Conservation (phyloP, 2,888 invertebrate species). For the Watsonalla cultraria region DNA sequence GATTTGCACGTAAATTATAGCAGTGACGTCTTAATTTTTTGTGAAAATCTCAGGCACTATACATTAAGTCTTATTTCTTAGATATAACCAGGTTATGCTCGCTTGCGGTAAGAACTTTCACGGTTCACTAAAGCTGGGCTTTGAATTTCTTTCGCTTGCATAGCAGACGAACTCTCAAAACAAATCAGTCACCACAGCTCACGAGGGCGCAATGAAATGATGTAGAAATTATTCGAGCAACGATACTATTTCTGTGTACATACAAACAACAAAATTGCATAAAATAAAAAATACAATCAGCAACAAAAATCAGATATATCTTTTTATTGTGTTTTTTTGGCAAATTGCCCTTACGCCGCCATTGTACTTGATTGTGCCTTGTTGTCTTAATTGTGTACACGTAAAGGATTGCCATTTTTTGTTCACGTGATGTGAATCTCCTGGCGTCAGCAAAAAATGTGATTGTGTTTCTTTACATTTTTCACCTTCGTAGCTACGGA, state of each 20-base stretch:
- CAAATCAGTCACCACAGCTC: too few species aligned
- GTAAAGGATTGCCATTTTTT: constrained; percentile 36
- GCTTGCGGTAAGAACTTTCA: too few species aligned
- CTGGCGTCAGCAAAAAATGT: constrained; percentile 2
- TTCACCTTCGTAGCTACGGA: neutral
- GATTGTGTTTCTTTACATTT: neutral
- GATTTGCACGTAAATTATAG: too few species aligned
- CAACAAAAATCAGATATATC: neutral
- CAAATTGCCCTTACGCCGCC: constrained; percentile 6
- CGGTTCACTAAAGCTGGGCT: too few species aligned
- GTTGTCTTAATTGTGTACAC: constrained; percentile 20
- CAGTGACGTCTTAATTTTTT: too few species aligned
- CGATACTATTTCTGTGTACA: neutral
- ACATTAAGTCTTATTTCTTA: too few species aligned
- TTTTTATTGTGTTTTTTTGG: neutral
- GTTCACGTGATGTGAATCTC: constrained; percentile 26
- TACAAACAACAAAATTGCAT: neutral
- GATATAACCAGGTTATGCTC: too few species aligned
- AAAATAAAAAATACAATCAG: neutral
- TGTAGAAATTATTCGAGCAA: too few species aligned
- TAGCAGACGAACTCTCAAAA: too few species aligned
- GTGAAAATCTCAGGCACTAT: too few species aligned
- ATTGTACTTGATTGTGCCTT: constrained; percentile 17
- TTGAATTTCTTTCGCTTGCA: too few species aligned
- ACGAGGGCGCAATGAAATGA: too few species aligned